Base-by-base conservation (phyloP, 2,888 invertebrate genomes). In the Heterodera filipjevi region DNA sequence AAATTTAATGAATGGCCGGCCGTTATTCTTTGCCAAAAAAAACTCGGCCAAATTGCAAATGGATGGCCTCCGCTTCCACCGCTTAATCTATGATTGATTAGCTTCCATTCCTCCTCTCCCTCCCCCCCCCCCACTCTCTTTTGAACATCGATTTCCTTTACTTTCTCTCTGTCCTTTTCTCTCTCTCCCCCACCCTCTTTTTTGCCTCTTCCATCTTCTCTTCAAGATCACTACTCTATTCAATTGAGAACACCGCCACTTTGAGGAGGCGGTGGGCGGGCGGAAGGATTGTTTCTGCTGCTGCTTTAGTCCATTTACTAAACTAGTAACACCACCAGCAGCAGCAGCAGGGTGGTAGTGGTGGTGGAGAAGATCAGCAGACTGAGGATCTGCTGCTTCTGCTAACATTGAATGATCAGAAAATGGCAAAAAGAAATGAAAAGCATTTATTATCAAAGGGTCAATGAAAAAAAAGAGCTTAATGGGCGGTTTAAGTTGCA, bases 401-500 rank as follows among this genome's bases (percentile, higher is more conserved):
- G n/a, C n/a, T n/a, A n/a, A n/a, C n/a, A n/a, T n/a, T n/a, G n/a
- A n/a, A n/a, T n/a, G n/a, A n/a, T n/a, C n/a, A n/a, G n/a, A 39
- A 39, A 39, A 39, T 39, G 10, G 39, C 3, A 10, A 6, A 39
- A 39, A 39, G 10, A 39, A 39, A 39, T 39, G 39, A 39, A 39
- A n/a, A 6, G 39, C 3, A 39, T 39, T 6, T 6, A 39, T 39
- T 39, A 39, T 39, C 10, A 39, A 10, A 6, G 3, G 22, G 22
- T 16, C 12, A 53, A 6, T 39, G 22, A 1, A 14, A 53, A 5
- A 22, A 53, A 53, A 53, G 19, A 5, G n/a, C 49, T 53, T 19
- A 16, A 16, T 46, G 16, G 16, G 12, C 49, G 49, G 49, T 53
- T 53, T 53, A 39, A 80, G 80, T 76, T 39, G 74, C 78, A 32